Evolutionary conservation across 2,113 vertebrate genomes (phyloP).

Genomic region (Setophaga petechia): DNA sequence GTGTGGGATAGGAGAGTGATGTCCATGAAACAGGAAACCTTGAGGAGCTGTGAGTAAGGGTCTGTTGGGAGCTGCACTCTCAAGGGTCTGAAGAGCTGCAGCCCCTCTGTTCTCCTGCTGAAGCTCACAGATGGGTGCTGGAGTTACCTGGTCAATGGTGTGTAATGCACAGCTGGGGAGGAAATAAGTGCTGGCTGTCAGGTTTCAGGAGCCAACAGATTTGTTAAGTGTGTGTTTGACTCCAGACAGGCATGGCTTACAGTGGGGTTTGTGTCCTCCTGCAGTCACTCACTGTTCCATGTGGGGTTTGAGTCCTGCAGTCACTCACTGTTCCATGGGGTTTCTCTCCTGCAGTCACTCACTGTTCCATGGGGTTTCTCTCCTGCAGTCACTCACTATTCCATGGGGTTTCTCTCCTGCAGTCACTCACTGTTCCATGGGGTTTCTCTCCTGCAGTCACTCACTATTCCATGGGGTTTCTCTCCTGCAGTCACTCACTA

Average conservation of each 20-base stretch:
- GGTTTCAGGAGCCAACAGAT: background rate
- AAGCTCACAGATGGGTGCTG: background rate
- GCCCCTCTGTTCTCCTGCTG: background rate
- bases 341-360: too few relatives aligned
- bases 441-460: conserved; percentile 1
- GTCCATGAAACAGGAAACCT: background rate
- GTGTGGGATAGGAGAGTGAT: background rate
- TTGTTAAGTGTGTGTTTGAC: background rate
- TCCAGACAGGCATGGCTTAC: background rate
- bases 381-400: too few relatives aligned
- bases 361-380: too few relatives aligned
- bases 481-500: too few relatives aligned
- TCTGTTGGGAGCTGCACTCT: background rate
- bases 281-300: too few relatives aligned
- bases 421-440: conserved; percentile 97
- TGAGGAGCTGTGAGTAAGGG: background rate
- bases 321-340: too few relatives aligned
- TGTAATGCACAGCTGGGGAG: background rate
- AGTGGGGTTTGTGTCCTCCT: background rate
- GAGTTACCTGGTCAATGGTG: background rate
- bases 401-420: background rate
- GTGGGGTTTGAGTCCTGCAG: too few relatives aligned
- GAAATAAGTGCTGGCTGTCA: background rate
- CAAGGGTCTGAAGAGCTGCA: background rate
- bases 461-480: conserved; percentile 89